Percentiles rank a stretch among this genome's conserved stretches.
Evolutionary conservation across 2,113 vertebrate genomes (phyloP).

Genomic region (Glaucomys volans): DNA sequence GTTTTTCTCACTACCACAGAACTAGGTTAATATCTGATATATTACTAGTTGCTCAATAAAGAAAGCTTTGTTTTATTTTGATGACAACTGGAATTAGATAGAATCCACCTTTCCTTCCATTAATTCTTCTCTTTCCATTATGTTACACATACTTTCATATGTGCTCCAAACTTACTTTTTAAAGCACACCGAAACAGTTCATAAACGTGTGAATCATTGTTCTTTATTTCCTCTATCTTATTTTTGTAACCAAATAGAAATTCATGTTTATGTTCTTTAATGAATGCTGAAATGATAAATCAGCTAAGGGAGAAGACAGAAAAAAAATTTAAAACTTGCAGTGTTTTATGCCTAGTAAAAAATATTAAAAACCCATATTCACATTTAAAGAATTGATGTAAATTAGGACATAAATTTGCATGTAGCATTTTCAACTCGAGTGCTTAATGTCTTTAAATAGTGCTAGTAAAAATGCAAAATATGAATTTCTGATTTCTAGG

Average conservation of each 20-base stretch:
- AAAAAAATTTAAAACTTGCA: background rate
- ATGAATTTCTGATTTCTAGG: background rate
- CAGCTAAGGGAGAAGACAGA: background rate
- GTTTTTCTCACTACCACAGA: constrained; percentile 8
- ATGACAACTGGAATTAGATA: constrained; percentile 35
- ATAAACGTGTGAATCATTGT: background rate
- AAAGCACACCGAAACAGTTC: background rate
- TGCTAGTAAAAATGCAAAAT: constrained; percentile 45
- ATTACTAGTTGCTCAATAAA: background rate
- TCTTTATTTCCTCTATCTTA: constrained; percentile 6
- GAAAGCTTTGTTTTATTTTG: constrained; percentile 45
- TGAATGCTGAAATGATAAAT: constrained; percentile 51
- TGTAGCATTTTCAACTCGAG: constrained; percentile 25
- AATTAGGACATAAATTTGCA: background rate
- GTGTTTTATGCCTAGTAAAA: constrained; percentile 12
- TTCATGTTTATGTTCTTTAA: constrained; percentile 33
- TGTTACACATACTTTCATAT: background rate
- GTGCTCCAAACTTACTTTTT: background rate
- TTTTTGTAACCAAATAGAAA: constrained; percentile 34
- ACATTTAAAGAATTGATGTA: constrained; percentile 46
- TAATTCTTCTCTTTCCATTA: background rate
- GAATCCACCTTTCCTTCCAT: background rate
- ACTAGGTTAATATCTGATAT: background rate
- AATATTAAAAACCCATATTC: background rate
- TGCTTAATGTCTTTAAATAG: constrained; percentile 50